phyloP scores from a whole-genome alignment of 92 coral and sea anemone species.

The Porites rus region DNA sequence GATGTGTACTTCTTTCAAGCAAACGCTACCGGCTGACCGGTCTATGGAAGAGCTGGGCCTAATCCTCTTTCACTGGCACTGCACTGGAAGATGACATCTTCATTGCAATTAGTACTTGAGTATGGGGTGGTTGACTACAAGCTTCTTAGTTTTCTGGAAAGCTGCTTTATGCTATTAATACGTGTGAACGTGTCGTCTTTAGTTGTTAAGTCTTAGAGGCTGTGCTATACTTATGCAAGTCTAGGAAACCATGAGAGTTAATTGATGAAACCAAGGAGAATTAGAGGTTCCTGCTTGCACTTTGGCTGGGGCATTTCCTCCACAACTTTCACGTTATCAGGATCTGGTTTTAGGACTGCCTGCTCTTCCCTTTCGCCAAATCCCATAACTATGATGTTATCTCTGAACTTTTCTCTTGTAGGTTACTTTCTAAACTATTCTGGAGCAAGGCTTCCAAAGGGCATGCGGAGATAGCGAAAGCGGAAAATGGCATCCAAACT shows the following conservation, averaged over 20 bases:
- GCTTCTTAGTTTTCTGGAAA: conserved; percentile 38
- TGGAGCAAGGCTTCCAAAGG: conserved; percentile 68
- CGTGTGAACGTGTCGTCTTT: conserved; percentile 50
- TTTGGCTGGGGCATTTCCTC: conserved; percentile 46
- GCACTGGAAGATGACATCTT: background rate
- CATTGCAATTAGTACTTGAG: background rate
- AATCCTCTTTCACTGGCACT: too few species aligned
- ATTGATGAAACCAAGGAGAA: conserved; percentile 45
- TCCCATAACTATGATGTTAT: conserved; percentile 66
- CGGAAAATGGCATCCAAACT: conserved; percentile 63
- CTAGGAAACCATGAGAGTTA: background rate
- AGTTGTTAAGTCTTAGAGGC: conserved; percentile 43
- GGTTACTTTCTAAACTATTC: background rate
- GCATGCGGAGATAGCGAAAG: conserved; percentile 55
- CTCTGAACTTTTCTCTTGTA: background rate
- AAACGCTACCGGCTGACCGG: too few species aligned
- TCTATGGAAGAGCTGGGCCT: too few species aligned
- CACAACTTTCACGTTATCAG: conserved; percentile 49
- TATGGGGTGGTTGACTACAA: conserved; percentile 43
- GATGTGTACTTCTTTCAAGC: too few species aligned
- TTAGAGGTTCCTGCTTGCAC: conserved; percentile 34
- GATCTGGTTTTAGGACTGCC: conserved; percentile 51
- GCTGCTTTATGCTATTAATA: conserved; percentile 56
- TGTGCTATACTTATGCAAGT: conserved; percentile 55
- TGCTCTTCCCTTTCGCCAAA: conserved; percentile 49